phyloP scores from a whole-genome alignment of 1,140 invertebrate genomes.

The Drosophila albomicans region DNA sequence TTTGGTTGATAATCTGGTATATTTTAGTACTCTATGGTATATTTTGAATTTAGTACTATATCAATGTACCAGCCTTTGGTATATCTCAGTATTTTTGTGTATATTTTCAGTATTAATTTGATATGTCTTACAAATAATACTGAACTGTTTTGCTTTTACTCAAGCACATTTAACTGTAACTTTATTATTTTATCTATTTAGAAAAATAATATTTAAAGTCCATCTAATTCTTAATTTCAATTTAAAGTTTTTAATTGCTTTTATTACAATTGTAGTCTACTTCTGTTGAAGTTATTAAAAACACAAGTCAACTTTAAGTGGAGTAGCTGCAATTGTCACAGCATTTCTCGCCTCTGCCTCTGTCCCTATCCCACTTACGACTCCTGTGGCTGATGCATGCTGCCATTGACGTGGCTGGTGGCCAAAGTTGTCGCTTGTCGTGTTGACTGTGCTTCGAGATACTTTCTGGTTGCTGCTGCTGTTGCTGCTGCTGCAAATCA shows the following conservation, averaged over 20 bases:
- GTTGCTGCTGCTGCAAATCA: slow-evolving; percentile 54
- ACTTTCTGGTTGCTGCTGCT: not conserved
- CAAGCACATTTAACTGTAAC: no score
- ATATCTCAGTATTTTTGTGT: no score
- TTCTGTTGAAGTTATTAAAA: slow-evolving; percentile 9
- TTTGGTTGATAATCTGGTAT: no score
- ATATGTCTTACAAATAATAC: no score
- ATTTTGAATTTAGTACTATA: no score
- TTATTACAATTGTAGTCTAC: not conserved
- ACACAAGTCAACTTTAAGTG: not conserved
- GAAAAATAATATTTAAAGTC: no score
- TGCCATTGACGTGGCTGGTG: slow-evolving; percentile 37
- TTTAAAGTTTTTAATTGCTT: not conserved
- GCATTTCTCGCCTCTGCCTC: not conserved
- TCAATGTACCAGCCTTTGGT: no score
- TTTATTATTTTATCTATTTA: no score
- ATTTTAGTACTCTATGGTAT: no score
- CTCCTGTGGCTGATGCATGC: not conserved
- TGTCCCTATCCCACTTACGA: not conserved
- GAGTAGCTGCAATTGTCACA: not conserved
- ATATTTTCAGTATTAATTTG: no score
- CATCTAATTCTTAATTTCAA: not conserved
- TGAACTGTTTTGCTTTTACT: no score
- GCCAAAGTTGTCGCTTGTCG: slow-evolving; percentile 73
- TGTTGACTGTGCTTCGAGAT: slow-evolving; percentile 44